Base-by-base conservation (phyloP, 2,797 vertebrate species). In the Epinephelus awoara region DNA sequence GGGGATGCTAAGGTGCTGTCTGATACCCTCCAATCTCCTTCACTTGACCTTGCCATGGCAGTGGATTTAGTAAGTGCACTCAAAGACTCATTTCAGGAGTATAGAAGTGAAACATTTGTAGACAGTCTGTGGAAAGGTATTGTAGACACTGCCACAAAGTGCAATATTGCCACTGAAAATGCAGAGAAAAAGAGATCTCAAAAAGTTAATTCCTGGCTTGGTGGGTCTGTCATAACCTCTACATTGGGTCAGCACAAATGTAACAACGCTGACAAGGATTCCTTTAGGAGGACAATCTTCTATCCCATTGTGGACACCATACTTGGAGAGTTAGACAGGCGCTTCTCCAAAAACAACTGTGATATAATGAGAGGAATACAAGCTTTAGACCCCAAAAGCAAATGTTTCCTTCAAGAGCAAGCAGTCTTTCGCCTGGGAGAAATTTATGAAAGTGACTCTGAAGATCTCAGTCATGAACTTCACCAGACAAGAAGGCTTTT, bases 181-280 rank as follows among this genome's bases (percentile, higher is more conserved):
- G 56, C 18, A 17, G 38, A 19, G 38, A 61, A 61, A 13, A n/a
- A n/a, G 58, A 40, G 17, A 21, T 14, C 19, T 46, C 61, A 64
- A 49, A 70, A 58, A 27, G 23, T 25, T 3, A 58, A 2, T 10
- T 58, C 40, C 23, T n/a, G 42, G 46, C 54, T 57, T 12, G n/a
- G 25, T 44, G 55, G 54, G 44, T 70, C 23, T 70, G 54, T 58
- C 3, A 34, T 70, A 58, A 59, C 42, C 5, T 70, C 6, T 49
- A 70, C 67, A 18, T 3, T 34, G 2, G 67, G 55, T 49, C 54
- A 47, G 18, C 55, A 2, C 17, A 70, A 34, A 29, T 58, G 25
- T 3, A 56, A 29, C 0, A 15, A 56, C 18, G 25, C 14, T 15
- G 54, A 56, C 54, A 56, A 56, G 25, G 54, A 29, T 56, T 1